A percentile compares a stretch with the other conserved stretches of the same genome.
These are phyloP conservation scores for Campylomormyrus tamandua DNA, from an alignment of 2,113 vertebrate genomes.

Conservation along the genomic window DNA sequence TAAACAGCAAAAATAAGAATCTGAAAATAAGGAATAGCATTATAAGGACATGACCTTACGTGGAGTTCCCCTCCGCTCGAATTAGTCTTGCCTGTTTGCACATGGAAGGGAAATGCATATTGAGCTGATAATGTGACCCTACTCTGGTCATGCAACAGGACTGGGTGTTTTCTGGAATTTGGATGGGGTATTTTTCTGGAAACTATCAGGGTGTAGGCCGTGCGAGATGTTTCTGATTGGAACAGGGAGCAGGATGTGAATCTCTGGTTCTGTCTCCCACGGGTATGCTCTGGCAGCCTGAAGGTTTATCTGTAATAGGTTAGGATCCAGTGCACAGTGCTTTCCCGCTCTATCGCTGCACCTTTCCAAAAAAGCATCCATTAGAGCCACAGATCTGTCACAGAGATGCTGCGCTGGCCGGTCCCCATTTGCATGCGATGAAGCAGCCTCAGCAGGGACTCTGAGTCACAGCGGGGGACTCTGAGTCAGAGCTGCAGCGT, in stretches of 20 bases:
- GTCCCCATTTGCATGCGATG: background rate
- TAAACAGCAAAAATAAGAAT: background rate
- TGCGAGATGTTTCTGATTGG: background rate
- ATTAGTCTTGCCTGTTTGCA: background rate
- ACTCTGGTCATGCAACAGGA: background rate
- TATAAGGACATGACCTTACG: background rate
- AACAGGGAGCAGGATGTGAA: background rate
- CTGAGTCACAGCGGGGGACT: background rate
- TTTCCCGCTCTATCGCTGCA: background rate
- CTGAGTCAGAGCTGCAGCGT: background rate
- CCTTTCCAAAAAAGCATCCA: background rate
- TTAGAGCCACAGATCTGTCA: background rate
- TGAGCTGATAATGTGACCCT: background rate
- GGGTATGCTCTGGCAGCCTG: background rate
- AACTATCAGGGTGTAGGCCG: background rate
- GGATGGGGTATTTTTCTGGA: background rate
- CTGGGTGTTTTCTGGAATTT: background rate
- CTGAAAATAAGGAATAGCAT: background rate
- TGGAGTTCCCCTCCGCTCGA: background rate
- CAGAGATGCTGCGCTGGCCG: background rate
- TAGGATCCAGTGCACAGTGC: background rate
- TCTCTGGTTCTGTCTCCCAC: background rate
- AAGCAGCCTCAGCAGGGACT: background rate
- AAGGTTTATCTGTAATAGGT: background rate
- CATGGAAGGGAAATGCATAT: background rate